A percentile compares a stretch with the other conserved stretches of the same genome.
Conservation (phyloP, 2,113 vertebrate genomes). For the Empidonax alnorum region DNA sequence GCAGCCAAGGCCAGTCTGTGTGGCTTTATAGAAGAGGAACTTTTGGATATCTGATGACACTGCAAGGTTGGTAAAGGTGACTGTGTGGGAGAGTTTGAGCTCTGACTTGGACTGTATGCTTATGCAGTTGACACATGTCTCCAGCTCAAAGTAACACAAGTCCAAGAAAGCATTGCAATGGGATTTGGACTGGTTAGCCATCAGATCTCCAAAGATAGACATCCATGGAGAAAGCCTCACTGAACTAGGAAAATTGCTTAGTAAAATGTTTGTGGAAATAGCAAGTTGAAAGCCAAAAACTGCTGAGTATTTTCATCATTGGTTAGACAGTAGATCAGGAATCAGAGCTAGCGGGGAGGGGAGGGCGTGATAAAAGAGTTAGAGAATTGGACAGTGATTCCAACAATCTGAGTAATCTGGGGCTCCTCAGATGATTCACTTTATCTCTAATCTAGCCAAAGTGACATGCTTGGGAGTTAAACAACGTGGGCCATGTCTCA, state of each 20-base stretch:
- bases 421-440: background rate
- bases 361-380: background rate
- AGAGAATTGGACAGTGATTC: background rate
- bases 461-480: background rate
- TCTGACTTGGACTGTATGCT: background rate
- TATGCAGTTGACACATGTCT: background rate
- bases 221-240: background rate
- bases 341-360: background rate
- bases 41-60: background rate
- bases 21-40: background rate
- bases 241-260: background rate
- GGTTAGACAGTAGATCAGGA: background rate
- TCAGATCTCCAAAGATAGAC: background rate
- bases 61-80: background rate
- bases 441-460: background rate
- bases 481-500: fast-evolving
- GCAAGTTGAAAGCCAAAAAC: background rate
- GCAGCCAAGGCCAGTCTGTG: background rate
- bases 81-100: background rate
- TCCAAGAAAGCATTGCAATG: background rate
- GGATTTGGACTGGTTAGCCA: background rate
- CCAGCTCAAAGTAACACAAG: background rate
- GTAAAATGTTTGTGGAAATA: background rate
- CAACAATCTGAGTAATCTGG: background rate
- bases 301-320: background rate